A percentile compares a stretch with the other conserved stretches of the same genome.
phyloP scores from a whole-genome alignment of 2,113 vertebrate genomes.

The Bufo bufo region DNA sequence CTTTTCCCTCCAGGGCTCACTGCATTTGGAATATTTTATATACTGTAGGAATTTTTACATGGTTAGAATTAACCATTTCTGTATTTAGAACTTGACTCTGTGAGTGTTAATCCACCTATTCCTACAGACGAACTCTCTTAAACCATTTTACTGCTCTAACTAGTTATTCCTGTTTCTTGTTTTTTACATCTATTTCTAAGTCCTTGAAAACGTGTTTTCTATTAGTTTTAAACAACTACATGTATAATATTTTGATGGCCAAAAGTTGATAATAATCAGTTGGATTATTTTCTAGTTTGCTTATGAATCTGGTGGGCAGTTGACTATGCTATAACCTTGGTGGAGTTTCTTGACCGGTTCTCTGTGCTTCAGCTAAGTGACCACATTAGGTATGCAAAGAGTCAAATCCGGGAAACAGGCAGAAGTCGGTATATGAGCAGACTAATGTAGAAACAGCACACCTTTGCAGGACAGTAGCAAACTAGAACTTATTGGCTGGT shows the following conservation, averaged over 20 bases:
- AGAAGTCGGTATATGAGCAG: too few relatives aligned
- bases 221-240: not conserved
- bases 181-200: not conserved
- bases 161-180: constrained; percentile 20
- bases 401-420: too few relatives aligned
- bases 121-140: constrained; percentile 9
- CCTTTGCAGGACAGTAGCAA: too few relatives aligned
- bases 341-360: not conserved
- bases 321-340: not conserved
- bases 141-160: not conserved
- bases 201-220: not conserved
- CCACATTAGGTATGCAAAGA: not conserved
- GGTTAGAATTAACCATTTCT: not conserved
- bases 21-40: too few relatives aligned
- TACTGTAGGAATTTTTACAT: too few relatives aligned
- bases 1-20: too few relatives aligned
- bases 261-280: not conserved
- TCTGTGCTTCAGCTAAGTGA: not conserved
- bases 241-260: not conserved
- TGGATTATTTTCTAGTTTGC: not conserved
- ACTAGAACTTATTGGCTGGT: too few relatives aligned
- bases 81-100: not conserved
- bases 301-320: too few relatives aligned
- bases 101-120: not conserved
- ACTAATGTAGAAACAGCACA: too few relatives aligned